Evolutionary conservation across 1,140 invertebrate genomes (phyloP), one percentile per base, ranked within the genome.

Genomic region (Drosophila oshimai): DNA sequence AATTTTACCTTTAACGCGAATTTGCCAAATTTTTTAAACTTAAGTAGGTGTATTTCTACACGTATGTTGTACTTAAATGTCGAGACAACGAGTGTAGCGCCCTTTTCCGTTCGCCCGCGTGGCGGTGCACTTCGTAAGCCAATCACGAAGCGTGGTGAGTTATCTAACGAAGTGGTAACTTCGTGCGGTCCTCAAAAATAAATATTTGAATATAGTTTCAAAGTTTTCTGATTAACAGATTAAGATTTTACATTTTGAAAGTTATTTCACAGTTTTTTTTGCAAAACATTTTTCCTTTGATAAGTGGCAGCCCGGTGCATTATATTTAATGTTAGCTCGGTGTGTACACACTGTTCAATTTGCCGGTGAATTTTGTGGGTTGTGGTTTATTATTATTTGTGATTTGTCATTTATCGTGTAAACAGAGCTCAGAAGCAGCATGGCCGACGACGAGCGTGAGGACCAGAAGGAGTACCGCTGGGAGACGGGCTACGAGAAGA

Each of bases 401-500:
- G n/a, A n/a, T n/a, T n/a, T n/a, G n/a, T n/a, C n/a, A n/a, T n/a
- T n/a, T n/a, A n/a, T n/a, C n/a, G n/a, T n/a, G n/a, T n/a, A n/a
- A n/a, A n/a, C n/a, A n/a, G n/a, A n/a, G n/a, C n/a, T n/a, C n/a
- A n/a, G n/a, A n/a, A n/a, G 24, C n/a, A 22, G 0, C 17, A 64
- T 90, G 89, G 88, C 80, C 13, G 95, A 95, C 93, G 94, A 93
- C 49, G 95, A 96, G 44, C 96, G 97, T 46, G 96, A 97, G 34
- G 96, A 97, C 89, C 94, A 94, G 34, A 97, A 98, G 87, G 97
- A 98, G 89, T 99, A 99, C 90, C 94, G 97, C 17, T 99, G 98
- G 98, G 98, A 99, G 91, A 98, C 96, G 34, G 98, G 98, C 81
- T 99, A 99, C 92, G 98, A 99, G 91, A 98, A 97, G 92, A 98